These are phyloP conservation scores for Monochamus alternatus DNA, from an alignment of 2,888 invertebrate species.

Conservation along the genomic window DNA sequence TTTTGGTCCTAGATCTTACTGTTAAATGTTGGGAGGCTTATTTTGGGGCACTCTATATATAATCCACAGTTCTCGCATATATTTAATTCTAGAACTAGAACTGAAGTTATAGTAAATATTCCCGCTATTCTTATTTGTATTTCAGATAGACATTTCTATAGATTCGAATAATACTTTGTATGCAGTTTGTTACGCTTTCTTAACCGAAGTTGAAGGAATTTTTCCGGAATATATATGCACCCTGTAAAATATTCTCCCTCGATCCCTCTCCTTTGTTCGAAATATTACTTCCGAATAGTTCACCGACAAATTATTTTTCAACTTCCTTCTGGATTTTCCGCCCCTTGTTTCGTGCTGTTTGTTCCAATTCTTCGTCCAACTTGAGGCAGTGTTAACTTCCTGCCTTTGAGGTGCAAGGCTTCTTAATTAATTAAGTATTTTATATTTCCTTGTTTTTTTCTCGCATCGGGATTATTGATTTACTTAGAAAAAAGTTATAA, in stretches of 20 bases:
- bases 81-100: no score
- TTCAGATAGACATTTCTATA: no score
- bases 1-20: no score
- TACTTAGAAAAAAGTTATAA: neutral
- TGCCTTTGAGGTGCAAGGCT: conserved; percentile 37
- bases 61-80: no score
- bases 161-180: no score
- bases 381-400: conserved; percentile 34
- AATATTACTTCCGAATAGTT: conserved; percentile 55
- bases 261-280: conserved; percentile 6
- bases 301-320: conserved; percentile 53
- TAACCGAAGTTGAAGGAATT: neutral
- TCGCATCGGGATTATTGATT: conserved; percentile 10
- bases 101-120: no score
- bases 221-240: neutral
- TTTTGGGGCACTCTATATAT: no score
- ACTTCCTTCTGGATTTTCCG: conserved; percentile 39
- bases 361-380: conserved; percentile 26
- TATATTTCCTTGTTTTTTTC: conserved; percentile 5
- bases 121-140: no score
- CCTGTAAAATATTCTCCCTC: conserved; percentile 15
- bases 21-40: no score
- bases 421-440: conserved; percentile 35
- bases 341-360: conserved; percentile 41
- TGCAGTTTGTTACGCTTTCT: conserved; percentile 33